phyloP scores from a whole-genome alignment of 2,888 invertebrate species.

The Ectropis crepuscularia region DNA sequence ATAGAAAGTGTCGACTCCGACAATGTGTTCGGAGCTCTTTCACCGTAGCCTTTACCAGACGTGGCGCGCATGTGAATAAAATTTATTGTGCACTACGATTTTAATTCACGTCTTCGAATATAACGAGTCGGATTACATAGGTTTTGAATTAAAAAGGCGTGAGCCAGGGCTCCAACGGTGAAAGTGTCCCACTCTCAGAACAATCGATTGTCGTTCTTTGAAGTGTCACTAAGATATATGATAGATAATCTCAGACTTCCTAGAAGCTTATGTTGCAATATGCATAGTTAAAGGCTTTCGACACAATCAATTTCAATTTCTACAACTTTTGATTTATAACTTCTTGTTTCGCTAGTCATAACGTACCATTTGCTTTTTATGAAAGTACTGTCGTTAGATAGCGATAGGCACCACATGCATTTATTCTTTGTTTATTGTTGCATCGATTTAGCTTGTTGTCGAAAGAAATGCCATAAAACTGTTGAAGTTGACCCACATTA shows the following conservation, averaged over 20 bases:
- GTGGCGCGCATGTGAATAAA: slow-evolving; percentile 69
- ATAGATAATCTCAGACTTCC: slow-evolving; percentile 65
- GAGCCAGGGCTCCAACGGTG: slow-evolving; percentile 62
- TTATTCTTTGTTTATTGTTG: slow-evolving; percentile 4
- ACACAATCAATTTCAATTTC: slow-evolving; percentile 39
- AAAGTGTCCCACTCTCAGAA: slow-evolving; percentile 77
- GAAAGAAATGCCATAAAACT: slow-evolving; percentile 67
- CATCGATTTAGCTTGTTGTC: slow-evolving; percentile 49
- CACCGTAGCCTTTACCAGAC: slow-evolving; percentile 66
- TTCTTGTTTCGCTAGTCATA: slow-evolving; percentile 2
- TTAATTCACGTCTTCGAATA: slow-evolving; percentile 62
- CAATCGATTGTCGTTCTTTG: slow-evolving; percentile 74
- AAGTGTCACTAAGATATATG: slow-evolving; percentile 74
- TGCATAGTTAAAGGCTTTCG: slow-evolving; percentile 45
- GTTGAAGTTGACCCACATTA: slow-evolving; percentile 68
- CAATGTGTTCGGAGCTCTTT: slow-evolving; percentile 61
- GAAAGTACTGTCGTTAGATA: too few species aligned
- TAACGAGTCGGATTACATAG: slow-evolving; percentile 71
- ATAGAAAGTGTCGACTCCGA: slow-evolving; percentile 74
- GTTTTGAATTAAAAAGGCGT: slow-evolving; percentile 69
- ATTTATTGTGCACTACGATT: slow-evolving; percentile 63
- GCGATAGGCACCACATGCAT: not conserved
- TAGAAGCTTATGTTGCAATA: slow-evolving; percentile 60
- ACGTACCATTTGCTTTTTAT: slow-evolving; percentile 3
- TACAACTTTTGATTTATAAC: slow-evolving; percentile 20